Evolutionary conservation across 2,797 vertebrate species (phyloP), one percentile per base, ranked within the genome.

Genomic region (Centroberyx gerrardi): DNA sequence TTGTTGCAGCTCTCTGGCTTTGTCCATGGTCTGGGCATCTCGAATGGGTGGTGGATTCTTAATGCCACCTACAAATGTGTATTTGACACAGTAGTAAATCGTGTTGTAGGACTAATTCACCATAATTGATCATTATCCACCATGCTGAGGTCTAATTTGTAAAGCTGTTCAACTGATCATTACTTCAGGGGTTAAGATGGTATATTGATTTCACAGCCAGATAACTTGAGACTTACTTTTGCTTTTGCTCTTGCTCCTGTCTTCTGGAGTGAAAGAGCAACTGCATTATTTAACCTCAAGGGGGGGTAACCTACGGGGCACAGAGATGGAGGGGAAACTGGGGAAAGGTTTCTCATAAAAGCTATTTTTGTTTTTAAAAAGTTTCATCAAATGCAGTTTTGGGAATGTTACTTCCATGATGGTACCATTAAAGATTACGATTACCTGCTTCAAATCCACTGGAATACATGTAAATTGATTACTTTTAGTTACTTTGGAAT

Each of bases 1-100:
- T 85, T 77, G 85, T 72, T 84, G 88, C 87, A 76, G 89, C 83
- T 87, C 86, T 80, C 81, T 75, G 83, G 79, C 72, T 14, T 58
- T 68, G 89, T 86, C 88, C 68, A 76, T 86, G 66, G 90, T 88
- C 76, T 55, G 76, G 76, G 49, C 44, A 22, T 62, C 28, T 79
- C 14, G 66, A 28, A 67, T 72, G 48, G 54, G 13, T 8, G 9
- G 38, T 48, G 9, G 7, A 48, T 56, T 63, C 63, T 68, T 55
- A 54, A 72, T 52, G 14, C n/a, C 6, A 31, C 67, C 14, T 33
- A 1, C 0, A 72, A 59, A 33, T 67, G 2, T 42, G 17, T 17
- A 51, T 55, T 52, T 54, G 27, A 27, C 22, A 27, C 31, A 22
- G 63, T 14, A 40, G 8, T 40, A 40, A 0, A 42, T 59, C 0